A percentile compares a stretch with the other conserved stretches of the same genome.
These are phyloP conservation scores for Leptatherina wallacei DNA, from an alignment of 2,797 vertebrate genomes.

Conservation along the genomic window DNA sequence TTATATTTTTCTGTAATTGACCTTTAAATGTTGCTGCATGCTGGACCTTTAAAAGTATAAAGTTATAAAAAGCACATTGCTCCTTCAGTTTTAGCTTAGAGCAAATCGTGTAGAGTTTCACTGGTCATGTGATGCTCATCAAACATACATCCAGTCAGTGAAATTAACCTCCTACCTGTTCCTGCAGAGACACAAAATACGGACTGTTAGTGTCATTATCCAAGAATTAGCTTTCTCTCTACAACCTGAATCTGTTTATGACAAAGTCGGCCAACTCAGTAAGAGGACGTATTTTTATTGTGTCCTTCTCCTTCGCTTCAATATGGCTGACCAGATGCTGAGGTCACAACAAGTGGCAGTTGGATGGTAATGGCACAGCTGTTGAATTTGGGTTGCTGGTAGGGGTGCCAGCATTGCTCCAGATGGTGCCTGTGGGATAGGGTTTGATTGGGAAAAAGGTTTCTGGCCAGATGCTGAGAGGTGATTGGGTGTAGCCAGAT, in stretches of 20 bases:
- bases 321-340: constrained; percentile 76
- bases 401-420: constrained; percentile 63
- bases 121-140: neutral
- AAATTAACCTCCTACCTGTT: constrained; percentile 17
- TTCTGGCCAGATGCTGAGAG: constrained; percentile 75
- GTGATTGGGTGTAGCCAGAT: constrained; percentile 74
- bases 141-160: neutral
- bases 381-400: constrained; percentile 66
- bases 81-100: neutral
- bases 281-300: constrained; percentile 54
- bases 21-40: too few species aligned
- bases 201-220: constrained; percentile 32
- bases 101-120: neutral
- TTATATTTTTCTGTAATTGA: too few species aligned
- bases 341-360: constrained; percentile 70
- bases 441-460: constrained; percentile 72
- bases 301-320: constrained; percentile 72
- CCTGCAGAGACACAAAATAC: constrained; percentile 16
- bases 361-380: constrained; percentile 78
- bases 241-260: constrained; percentile 26
- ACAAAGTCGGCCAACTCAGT: constrained; percentile 61
- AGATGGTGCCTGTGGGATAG: constrained; percentile 78
- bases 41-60: too few species aligned
- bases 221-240: constrained; percentile 36
- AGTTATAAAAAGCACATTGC: too few species aligned